Evolutionary conservation across 2,888 invertebrate genomes (phyloP).

Genomic region (Eupeodes luniger): DNA sequence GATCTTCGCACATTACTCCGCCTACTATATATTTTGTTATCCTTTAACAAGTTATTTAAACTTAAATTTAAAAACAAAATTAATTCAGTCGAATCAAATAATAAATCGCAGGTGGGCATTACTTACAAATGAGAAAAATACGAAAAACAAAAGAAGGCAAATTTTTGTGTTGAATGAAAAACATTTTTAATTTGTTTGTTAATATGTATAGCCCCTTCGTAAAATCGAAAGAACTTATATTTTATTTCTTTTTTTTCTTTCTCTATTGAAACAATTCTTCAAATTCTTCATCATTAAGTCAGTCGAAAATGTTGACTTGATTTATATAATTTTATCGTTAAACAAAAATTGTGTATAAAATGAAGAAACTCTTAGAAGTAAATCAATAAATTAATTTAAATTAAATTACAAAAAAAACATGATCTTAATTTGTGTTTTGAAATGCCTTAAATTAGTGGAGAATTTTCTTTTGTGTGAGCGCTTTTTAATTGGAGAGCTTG

Average conservation of each 20-base stretch:
- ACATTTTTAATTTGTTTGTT: conserved; percentile 12
- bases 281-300: conserved; percentile 49
- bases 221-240: conserved; percentile 81
- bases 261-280: conserved; percentile 65
- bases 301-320: conserved; percentile 49
- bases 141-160: neutral
- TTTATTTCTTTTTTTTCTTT: conserved; percentile 62
- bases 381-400: conserved; percentile 75
- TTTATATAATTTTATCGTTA: conserved; percentile 37
- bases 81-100: neutral
- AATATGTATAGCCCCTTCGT: conserved; percentile 79
- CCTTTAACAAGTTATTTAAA: conserved; percentile 24
- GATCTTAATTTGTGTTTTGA: conserved; percentile 70
- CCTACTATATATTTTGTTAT: conserved; percentile 25
- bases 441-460: conserved; percentile 74
- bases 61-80: neutral
- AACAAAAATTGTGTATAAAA: conserved; percentile 50
- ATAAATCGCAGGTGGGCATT: neutral
- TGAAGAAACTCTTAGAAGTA: conserved; percentile 68
- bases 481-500: conserved; percentile 51
- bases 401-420: conserved; percentile 65
- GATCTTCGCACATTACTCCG: conserved; percentile 48
- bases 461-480: conserved; percentile 62
- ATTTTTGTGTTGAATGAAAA: conserved; percentile 35
- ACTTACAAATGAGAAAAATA: neutral